Evolutionary conservation across 2,888 invertebrate genomes (phyloP).

Genomic region (Erebia epiphron): DNA sequence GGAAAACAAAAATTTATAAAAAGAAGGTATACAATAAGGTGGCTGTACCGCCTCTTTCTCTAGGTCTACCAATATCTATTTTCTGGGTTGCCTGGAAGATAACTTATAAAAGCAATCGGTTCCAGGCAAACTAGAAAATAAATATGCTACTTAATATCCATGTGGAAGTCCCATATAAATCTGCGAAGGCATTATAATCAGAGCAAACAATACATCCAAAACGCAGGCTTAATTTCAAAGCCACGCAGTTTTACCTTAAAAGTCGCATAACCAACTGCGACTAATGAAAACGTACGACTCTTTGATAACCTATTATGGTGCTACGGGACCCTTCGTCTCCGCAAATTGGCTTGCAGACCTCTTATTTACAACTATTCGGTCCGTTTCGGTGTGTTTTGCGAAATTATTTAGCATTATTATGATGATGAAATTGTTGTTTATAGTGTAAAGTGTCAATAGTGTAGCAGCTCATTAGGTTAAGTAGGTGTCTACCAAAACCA

Average conservation of each 20-base stretch:
- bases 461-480: neutral
- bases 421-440: conserved; percentile 18
- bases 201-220: conserved; percentile 41
- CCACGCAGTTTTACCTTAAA: conserved; percentile 52
- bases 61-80: too few species aligned
- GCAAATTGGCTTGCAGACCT: conserved; percentile 64
- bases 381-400: conserved; percentile 47
- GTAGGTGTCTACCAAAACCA: too few species aligned
- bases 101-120: neutral
- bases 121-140: neutral
- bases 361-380: conserved; percentile 62
- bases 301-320: conserved; percentile 77
- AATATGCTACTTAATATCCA: neutral
- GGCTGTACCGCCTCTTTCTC: too few species aligned
- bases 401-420: conserved; percentile 16
- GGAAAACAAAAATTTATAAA: too few species aligned
- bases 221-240: conserved; percentile 43
- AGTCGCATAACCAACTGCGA: conserved; percentile 49
- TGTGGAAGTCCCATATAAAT: conserved; percentile 6
- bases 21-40: too few species aligned
- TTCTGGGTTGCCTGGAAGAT: too few species aligned
- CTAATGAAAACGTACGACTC: conserved; percentile 79
- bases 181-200: conserved; percentile 26
- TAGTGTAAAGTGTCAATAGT: neutral
- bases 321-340: conserved; percentile 55